These are phyloP conservation scores for Griposia aprilina DNA, from an alignment of 2,888 invertebrate species.

Conservation along the genomic window DNA sequence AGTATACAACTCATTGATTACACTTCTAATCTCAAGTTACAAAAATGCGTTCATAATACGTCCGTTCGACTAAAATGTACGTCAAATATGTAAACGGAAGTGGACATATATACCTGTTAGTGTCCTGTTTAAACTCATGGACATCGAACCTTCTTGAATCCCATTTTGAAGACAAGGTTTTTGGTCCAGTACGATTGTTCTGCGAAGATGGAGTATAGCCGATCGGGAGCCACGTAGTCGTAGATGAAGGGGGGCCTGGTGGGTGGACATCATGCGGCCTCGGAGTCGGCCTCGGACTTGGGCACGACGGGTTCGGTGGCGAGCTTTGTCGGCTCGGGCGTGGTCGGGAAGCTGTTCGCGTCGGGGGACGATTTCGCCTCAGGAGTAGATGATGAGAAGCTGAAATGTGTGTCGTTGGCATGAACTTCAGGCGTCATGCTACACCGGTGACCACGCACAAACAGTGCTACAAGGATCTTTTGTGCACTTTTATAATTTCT, in stretches of 20 bases:
- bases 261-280: slow-evolving; percentile 76
- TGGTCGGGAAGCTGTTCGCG: slow-evolving; percentile 61
- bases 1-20: slow-evolving; percentile 46
- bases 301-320: slow-evolving; percentile 68
- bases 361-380: slow-evolving; percentile 64
- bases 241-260: slow-evolving; percentile 20
- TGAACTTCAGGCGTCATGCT: neutral
- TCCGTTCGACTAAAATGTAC: slow-evolving; percentile 23
- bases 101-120: slow-evolving; percentile 7
- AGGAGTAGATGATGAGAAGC: slow-evolving; percentile 72
- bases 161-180: slow-evolving; percentile 57
- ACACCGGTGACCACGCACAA: neutral
- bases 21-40: slow-evolving; percentile 59
- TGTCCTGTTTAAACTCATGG: slow-evolving; percentile 6
- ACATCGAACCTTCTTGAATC: slow-evolving; percentile 29
- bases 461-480: neutral
- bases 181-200: slow-evolving; percentile 71
- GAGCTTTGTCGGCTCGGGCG: slow-evolving; percentile 58
- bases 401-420: slow-evolving; percentile 65
- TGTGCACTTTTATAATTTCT: too few species aligned
- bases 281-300: slow-evolving; percentile 74
- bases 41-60: slow-evolving; percentile 61
- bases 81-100: slow-evolving; percentile 19
- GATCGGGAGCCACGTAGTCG: slow-evolving; percentile 70
- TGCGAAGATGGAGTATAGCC: slow-evolving; percentile 73